A percentile compares a stretch with the other conserved stretches of the same genome.
Conservation (phyloP, 2,113 vertebrate genomes). For the Otolemur garnettii region DNA sequence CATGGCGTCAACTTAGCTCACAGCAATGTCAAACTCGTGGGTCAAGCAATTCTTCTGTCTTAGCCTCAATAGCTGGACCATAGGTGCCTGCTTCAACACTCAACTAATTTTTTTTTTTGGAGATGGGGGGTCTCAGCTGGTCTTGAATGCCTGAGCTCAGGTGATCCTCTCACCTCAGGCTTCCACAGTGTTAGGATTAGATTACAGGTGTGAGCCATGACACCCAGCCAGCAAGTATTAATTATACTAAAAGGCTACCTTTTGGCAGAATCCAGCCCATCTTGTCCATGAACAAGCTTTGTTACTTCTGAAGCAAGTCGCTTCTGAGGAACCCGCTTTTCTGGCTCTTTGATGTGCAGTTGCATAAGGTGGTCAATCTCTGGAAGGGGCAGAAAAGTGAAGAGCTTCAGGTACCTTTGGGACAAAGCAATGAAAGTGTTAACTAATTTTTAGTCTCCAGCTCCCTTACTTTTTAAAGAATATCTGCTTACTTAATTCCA, state of each 20-base stretch:
- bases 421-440: constrained; percentile 10
- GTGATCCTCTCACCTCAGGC: no score
- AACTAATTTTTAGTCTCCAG: not conserved
- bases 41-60: no score
- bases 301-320: constrained; percentile 97
- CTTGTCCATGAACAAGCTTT: constrained; percentile 96
- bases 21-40: no score
- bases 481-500: not conserved
- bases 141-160: no score
- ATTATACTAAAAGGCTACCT: constrained; percentile 87
- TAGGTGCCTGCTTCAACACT: no score
- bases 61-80: no score
- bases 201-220: no score
- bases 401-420: constrained; percentile 94
- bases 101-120: no score
- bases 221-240: not conserved
- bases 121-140: no score
- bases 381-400: constrained; percentile 95
- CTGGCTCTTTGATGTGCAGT: constrained; percentile 92
- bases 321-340: constrained; percentile 94
- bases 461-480: not conserved
- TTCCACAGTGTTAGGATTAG: no score
- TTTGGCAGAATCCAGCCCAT: constrained; percentile 96
- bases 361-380: constrained; percentile 96
- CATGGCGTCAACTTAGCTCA: no score